Conservation (phyloP, 2,888 invertebrate species). For the Taenaris catops region DNA sequence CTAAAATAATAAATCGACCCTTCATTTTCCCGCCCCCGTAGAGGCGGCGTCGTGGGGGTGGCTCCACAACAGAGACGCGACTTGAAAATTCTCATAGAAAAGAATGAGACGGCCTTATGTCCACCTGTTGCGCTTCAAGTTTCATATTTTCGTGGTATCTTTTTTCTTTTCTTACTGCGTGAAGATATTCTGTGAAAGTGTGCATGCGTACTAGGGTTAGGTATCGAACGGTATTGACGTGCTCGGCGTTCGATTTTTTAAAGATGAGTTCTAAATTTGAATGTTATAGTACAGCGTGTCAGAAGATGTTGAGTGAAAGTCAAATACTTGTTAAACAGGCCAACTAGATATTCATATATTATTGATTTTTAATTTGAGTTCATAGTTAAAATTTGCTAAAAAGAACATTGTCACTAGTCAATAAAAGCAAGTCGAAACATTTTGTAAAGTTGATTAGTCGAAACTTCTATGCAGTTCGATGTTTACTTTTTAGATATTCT, state of each 20-base stretch:
- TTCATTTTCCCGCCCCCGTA: constrained; percentile 74
- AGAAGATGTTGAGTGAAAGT: not conserved
- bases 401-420: too few species aligned
- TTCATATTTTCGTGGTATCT: constrained; percentile 70
- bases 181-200: constrained; percentile 65
- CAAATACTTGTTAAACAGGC: not conserved
- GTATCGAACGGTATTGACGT: constrained; percentile 59
- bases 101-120: constrained; percentile 75
- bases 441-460: too few species aligned
- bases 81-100: constrained; percentile 66
- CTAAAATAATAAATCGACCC: too few species aligned
- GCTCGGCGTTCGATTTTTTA: constrained; percentile 45
- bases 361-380: too few species aligned
- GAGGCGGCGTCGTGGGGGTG: constrained; percentile 75
- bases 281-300: too few species aligned
- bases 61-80: constrained; percentile 71
- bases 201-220: constrained; percentile 67
- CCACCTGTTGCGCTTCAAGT: constrained; percentile 72
- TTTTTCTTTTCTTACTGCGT: constrained; percentile 70
- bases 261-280: constrained; percentile 20
- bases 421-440: too few species aligned
- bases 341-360: too few species aligned
- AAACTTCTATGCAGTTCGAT: too few species aligned
- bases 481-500: too few species aligned
- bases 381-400: too few species aligned